Conservation (phyloP, 2,888 invertebrate species). For the Dicyrtomina minuta region DNA sequence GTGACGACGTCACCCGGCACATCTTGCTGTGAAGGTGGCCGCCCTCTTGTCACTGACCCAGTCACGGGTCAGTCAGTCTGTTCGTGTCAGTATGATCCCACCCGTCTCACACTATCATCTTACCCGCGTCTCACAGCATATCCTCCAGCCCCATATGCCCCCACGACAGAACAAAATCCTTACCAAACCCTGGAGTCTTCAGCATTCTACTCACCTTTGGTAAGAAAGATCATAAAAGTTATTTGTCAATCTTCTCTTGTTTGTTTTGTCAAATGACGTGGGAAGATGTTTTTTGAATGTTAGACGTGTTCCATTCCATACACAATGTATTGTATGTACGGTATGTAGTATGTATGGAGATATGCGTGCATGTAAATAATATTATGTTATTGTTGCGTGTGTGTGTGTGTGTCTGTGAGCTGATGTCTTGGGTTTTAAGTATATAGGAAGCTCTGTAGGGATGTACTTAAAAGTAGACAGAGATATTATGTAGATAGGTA, state of each 20-base stretch:
- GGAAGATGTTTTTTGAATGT: slow-evolving; percentile 8
- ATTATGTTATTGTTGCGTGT: not conserved
- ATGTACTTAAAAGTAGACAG: too few species aligned
- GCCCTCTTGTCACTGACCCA: slow-evolving; percentile 88
- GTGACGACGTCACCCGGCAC: slow-evolving; percentile 52
- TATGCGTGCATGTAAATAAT: not conserved
- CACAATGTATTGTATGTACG: too few species aligned
- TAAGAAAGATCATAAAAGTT: slow-evolving; percentile 61
- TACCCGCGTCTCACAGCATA: slow-evolving; percentile 76
- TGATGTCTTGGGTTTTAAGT: not conserved
- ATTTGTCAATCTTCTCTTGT: slow-evolving; percentile 30
- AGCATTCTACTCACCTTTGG: slow-evolving; percentile 92
- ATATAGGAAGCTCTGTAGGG: too few species aligned
- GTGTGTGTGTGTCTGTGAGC: not conserved
- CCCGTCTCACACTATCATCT: slow-evolving; percentile 76
- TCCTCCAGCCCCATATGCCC: slow-evolving; percentile 72
- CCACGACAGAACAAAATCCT: slow-evolving; percentile 82
- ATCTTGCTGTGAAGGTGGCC: slow-evolving; percentile 85
- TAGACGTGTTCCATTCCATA: not conserved
- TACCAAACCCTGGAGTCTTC: slow-evolving; percentile 93
- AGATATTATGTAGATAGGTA: too few species aligned
- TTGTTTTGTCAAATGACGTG: slow-evolving; percentile 29
- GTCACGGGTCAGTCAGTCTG: slow-evolving; percentile 90
- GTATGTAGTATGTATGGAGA: not conserved
- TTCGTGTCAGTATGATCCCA: slow-evolving; percentile 90